Conservation (phyloP, 2,113 vertebrate species). For the Nannospalax galili region DNA sequence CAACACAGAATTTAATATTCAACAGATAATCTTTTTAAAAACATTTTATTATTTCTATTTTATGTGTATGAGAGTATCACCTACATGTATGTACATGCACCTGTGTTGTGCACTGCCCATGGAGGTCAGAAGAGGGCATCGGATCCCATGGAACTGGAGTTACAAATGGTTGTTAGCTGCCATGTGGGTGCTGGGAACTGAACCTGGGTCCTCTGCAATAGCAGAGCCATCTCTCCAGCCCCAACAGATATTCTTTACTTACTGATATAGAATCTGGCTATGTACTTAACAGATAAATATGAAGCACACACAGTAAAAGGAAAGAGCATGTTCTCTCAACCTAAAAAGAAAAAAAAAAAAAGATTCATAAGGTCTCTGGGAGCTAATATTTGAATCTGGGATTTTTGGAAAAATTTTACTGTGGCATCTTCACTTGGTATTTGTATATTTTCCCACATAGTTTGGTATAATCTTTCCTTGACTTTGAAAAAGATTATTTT, state of each 20-base stretch:
- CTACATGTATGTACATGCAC: no score
- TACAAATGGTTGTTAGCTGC: no score
- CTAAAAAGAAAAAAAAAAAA: background rate
- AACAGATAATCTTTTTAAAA: slow-evolving; percentile 37
- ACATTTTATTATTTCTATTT: no score
- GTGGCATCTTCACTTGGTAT: background rate
- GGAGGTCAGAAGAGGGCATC: no score
- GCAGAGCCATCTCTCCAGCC: no score
- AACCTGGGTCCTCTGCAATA: no score
- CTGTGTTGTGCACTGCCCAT: no score
- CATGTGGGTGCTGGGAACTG: no score
- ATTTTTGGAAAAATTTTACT: background rate
- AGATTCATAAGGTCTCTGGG: background rate
- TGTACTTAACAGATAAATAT: slow-evolving; percentile 1
- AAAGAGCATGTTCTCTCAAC: background rate
- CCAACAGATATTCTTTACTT: slow-evolving; percentile 46
- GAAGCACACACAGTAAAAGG: background rate
- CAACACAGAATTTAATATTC: slow-evolving; percentile 43
- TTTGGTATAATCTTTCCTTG: background rate
- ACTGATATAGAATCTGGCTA: background rate
- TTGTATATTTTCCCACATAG: background rate
- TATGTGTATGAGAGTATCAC: no score
- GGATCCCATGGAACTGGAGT: no score
- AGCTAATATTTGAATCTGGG: background rate
- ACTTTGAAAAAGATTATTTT: background rate